phyloP scores from a whole-genome alignment of 2,113 vertebrate species.

The Psammodynastes pulverulentus region DNA sequence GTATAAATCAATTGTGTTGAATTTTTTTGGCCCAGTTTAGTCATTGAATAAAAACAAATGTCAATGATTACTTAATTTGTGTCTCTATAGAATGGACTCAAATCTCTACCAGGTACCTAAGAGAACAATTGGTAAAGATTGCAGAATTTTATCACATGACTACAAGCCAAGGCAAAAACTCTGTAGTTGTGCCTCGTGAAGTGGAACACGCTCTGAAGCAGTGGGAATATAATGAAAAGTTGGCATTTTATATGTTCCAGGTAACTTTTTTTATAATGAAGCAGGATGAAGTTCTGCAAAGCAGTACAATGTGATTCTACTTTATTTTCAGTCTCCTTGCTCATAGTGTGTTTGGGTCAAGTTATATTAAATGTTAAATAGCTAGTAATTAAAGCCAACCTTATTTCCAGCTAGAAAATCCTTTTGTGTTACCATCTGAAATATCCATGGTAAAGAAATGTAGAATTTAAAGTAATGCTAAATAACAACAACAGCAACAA shows the following conservation, averaged over 20 bases:
- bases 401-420: background rate
- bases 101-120: conserved; percentile 73
- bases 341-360: background rate
- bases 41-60: background rate
- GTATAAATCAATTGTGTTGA: background rate
- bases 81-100: conserved; percentile 74
- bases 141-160: conserved; percentile 71
- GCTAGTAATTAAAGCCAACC: background rate
- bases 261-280: conserved; percentile 36
- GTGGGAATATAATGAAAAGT: conserved; percentile 77
- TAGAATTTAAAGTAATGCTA: background rate
- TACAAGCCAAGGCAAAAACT: conserved; percentile 48
- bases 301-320: background rate
- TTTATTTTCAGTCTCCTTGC: background rate
- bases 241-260: conserved; percentile 79
- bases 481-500: background rate
- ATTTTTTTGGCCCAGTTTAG: background rate
- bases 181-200: conserved; percentile 62
- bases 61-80: conserved; percentile 5
- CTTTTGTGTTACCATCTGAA: background rate
- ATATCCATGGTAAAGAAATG: background rate
- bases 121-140: conserved; percentile 75
- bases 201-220: conserved; percentile 75
- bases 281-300: conserved; percentile 13
- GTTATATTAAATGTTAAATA: background rate